These are phyloP conservation scores for Dasyurus viverrinus DNA, from an alignment of 2,113 vertebrate species.

Conservation along the genomic window DNA sequence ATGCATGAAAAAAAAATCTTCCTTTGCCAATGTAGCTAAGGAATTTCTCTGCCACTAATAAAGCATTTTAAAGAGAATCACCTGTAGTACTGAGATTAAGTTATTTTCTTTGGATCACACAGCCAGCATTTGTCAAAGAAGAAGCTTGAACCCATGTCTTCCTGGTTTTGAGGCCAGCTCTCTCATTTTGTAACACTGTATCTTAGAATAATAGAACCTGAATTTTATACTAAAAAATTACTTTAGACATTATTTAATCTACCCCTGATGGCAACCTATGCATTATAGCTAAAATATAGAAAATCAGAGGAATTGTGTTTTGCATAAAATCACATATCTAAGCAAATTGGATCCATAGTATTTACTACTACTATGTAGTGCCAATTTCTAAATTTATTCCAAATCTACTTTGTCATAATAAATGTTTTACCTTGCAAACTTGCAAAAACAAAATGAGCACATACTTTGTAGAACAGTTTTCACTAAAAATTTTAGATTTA, in stretches of 20 bases:
- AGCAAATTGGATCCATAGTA: not conserved
- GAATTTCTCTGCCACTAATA: not conserved
- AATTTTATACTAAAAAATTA: not conserved
- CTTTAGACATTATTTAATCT: not conserved
- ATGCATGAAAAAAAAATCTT: not conserved
- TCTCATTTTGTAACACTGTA: not conserved
- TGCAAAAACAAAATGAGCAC: not conserved
- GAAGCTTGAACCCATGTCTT: not conserved
- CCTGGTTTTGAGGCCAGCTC: not conserved
- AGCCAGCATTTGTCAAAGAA: not conserved
- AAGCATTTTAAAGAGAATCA: not conserved
- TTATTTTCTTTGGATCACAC: not conserved
- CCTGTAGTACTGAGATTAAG: not conserved
- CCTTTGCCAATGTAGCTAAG: not conserved
- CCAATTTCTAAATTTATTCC: not conserved
- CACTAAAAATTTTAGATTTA: not conserved
- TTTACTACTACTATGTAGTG: not conserved
- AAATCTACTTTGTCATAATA: not conserved
- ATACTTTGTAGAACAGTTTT: not conserved
- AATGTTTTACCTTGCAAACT: not conserved
- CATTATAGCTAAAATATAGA: not conserved
- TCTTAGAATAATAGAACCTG: not conserved
- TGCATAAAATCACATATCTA: not conserved
- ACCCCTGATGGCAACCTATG: not conserved
- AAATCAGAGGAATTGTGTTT: not conserved